phyloP scores from a whole-genome alignment of 2,113 vertebrate genomes.

The Urocitellus parryii region DNA sequence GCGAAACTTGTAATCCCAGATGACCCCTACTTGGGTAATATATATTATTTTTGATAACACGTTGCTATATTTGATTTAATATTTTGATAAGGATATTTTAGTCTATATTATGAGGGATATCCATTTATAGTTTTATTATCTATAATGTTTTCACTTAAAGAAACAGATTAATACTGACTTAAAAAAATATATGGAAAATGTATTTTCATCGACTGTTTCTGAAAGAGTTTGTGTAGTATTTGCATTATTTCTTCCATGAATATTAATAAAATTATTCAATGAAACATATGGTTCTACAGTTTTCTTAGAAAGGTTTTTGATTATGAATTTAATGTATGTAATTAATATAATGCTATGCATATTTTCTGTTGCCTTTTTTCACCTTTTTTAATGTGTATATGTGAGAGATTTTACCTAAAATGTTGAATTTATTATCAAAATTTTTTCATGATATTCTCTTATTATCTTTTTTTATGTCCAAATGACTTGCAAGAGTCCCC shows the following conservation, averaged over 20 bases:
- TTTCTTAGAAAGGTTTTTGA: not conserved
- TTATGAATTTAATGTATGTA: conserved; percentile 11
- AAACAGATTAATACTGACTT: not conserved
- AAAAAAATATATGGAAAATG: not conserved
- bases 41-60: not conserved
- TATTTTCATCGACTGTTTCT: not conserved
- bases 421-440: conserved; percentile 5
- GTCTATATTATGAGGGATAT: not conserved
- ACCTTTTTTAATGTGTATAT: not conserved
- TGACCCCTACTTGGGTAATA: not conserved
- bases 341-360: not conserved
- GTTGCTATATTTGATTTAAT: not conserved
- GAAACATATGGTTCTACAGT: conserved; percentile 3
- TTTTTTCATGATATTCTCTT: not conserved
- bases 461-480: not conserved
- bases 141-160: not conserved
- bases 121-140: not conserved
- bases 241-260: not conserved
- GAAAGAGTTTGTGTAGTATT: not conserved
- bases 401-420: not conserved
- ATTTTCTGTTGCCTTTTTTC: not conserved
- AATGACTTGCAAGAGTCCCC: not conserved
- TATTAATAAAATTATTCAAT: conserved; percentile 39
- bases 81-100: not conserved
- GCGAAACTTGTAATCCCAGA: not conserved